phyloP scores from a whole-genome alignment of 2,888 invertebrate species.

The Lasiommata megera region DNA sequence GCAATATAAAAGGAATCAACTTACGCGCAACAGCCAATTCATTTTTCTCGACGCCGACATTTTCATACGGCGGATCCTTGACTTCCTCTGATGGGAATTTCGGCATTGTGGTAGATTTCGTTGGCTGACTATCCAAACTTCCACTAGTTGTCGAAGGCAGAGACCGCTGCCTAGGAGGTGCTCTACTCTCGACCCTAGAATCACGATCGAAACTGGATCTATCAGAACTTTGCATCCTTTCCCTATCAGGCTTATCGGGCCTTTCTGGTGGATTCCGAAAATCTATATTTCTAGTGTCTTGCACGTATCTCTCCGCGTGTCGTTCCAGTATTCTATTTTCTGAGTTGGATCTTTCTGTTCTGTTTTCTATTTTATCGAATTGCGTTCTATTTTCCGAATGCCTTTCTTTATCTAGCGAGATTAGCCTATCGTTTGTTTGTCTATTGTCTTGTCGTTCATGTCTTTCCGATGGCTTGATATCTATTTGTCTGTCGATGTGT shows the following conservation, averaged over 20 bases:
- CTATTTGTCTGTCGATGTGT: slow-evolving; percentile 2
- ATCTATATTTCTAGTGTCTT: slow-evolving; percentile 42
- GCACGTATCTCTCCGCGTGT: slow-evolving; percentile 27
- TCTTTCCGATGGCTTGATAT: slow-evolving; percentile 9
- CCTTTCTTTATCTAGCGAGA: slow-evolving; percentile 18
- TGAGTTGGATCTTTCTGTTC: slow-evolving; percentile 35
- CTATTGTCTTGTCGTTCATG: slow-evolving; percentile 15
- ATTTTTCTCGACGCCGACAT: slow-evolving; percentile 63
- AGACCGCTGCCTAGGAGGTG: slow-evolving; percentile 68
- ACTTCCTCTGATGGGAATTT: slow-evolving; percentile 76
- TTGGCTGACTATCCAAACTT: slow-evolving; percentile 61
- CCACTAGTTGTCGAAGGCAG: slow-evolving; percentile 62
- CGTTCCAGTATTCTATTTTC: slow-evolving; percentile 34
- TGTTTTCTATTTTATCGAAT: slow-evolving; percentile 26
- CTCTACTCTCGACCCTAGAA: slow-evolving; percentile 51
- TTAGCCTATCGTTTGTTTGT: slow-evolving; percentile 17
- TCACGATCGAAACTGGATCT: slow-evolving; percentile 46
- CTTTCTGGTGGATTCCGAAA: slow-evolving; percentile 54
- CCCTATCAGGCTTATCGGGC: slow-evolving; percentile 47
- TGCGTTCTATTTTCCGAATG: slow-evolving; percentile 13
- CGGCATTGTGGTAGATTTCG: slow-evolving; percentile 82
- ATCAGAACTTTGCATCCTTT: slow-evolving; percentile 30
- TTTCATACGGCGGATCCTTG: slow-evolving; percentile 71
- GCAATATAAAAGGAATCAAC: slow-evolving; percentile 35
- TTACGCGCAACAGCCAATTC: slow-evolving; percentile 65